These are phyloP conservation scores for Rhagoletis zephyria DNA, from an alignment of 1,140 invertebrate species.

Conservation along the genomic window DNA sequence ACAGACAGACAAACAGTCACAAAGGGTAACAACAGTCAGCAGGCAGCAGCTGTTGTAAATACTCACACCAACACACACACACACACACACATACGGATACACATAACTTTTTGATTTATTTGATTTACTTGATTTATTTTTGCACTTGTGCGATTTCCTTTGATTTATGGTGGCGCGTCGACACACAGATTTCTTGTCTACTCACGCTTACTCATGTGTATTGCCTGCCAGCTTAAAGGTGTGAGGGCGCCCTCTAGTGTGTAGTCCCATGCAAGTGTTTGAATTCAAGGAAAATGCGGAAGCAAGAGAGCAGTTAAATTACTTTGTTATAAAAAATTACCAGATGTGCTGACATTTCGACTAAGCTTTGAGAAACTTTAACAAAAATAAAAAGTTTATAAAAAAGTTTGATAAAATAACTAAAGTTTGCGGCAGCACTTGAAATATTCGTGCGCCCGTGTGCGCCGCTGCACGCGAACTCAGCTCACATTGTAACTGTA, in stretches of 20 bases:
- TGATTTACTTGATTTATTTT: constrained; percentile 46
- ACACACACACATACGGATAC: neutral
- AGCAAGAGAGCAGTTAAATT: neutral
- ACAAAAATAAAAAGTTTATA: neutral
- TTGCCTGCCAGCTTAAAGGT: neutral
- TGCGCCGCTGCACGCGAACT: neutral
- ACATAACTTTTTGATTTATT: constrained; percentile 37
- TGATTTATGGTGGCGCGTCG: constrained; percentile 46
- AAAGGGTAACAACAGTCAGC: neutral
- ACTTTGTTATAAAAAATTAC: neutral
- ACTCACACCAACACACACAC: neutral
- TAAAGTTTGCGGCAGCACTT: constrained; percentile 22
- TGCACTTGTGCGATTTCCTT: constrained; percentile 51
- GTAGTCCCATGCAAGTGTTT: neutral
- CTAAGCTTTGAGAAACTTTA: constrained; percentile 4
- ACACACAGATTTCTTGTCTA: neutral
- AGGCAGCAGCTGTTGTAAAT: constrained; percentile 3
- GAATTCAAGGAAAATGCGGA: neutral
- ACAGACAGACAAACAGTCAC: neutral
- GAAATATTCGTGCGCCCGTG: neutral
- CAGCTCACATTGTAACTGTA: neutral
- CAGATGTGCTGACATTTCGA: neutral
- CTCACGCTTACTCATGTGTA: neutral
- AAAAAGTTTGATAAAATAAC: neutral
- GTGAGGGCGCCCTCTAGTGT: neutral